Evolutionary conservation across 2,113 vertebrate genomes (phyloP), one percentile per base, ranked within the genome.

Genomic region (Passer montanus): DNA sequence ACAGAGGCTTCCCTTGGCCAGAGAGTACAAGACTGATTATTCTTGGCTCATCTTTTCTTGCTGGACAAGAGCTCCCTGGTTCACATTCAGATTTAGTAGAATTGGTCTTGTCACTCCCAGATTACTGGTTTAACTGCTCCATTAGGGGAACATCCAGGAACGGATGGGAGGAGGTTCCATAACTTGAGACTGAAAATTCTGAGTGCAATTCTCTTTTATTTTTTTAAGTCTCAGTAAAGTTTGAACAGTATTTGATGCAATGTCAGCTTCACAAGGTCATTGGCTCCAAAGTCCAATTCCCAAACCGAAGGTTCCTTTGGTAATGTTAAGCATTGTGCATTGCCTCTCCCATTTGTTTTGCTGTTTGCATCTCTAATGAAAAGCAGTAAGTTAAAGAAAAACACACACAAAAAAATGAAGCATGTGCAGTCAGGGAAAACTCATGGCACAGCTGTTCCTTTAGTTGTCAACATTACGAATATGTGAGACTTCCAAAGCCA

Each of bases 21-120:
- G 83, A 86, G 72, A 90, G 56, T 39, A 91, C 63, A 56, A 93
- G 88, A 68, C 80, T 77, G 85, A 88, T 95, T 90, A 80, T 84
- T 94, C 68, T 90, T 96, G 93, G 88, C 93, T 91, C 72, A 60
- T 93, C 44, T 81, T 84, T 87, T 77, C 28, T 84, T 92, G 47
- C 90, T 93, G 93, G 93, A 90, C 79, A 78, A 73, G 78, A 85
- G 44, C 64, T 88, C 90, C 70, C 63, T 74, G 39, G 50, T 93
- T 90, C 60, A 75, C 14, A 30, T 77, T 88, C 79, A 81, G n/a
- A 78, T 84, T 92, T 95, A 93, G 47, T 44, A 89, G 79, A 78
- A 90, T 63, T 60, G 85, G 79, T 92, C 76, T 84, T 92, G 88
- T 93, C 68, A 68, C 76, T 94, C 85, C 87, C 85, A 78, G 39